These are phyloP conservation scores for Ditylenchus dipsaci DNA, from an alignment of 1,140 invertebrate species.

Conservation along the genomic window DNA sequence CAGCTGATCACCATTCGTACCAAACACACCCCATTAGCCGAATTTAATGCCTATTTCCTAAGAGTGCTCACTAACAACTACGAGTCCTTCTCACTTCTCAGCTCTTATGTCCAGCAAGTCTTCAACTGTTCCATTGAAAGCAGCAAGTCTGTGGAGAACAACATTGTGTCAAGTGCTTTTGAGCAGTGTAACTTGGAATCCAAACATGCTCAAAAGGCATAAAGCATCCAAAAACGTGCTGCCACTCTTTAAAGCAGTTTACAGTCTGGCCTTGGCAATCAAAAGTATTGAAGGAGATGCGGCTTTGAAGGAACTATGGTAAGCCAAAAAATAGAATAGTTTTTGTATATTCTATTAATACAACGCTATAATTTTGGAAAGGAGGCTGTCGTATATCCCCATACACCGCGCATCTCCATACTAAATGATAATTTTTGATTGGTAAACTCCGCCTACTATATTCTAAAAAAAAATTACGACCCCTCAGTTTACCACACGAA, in stretches of 20 bases:
- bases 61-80: slow-evolving; percentile 50
- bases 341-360: too few species aligned
- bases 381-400: too few species aligned
- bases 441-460: too few species aligned
- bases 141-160: neutral
- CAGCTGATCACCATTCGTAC: slow-evolving; percentile 36
- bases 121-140: slow-evolving; percentile 16
- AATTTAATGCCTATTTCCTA: slow-evolving; percentile 52
- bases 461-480: too few species aligned
- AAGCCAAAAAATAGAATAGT: neutral
- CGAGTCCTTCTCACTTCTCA: slow-evolving; percentile 49
- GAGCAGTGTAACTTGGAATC: neutral
- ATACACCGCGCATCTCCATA: too few species aligned
- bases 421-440: too few species aligned
- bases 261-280: slow-evolving; percentile 48
- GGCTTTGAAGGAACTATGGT: slow-evolving; percentile 37
- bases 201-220: slow-evolving; percentile 11
- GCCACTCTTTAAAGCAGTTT: slow-evolving; percentile 1
- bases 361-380: too few species aligned
- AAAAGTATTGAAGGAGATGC: slow-evolving; percentile 32
- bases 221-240: neutral
- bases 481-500: too few species aligned
- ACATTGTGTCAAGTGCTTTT: neutral
- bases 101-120: slow-evolving; percentile 49
- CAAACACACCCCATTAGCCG: slow-evolving; percentile 29